Evolutionary conservation across 2,113 vertebrate genomes (phyloP).

Genomic region (Chionomys nivalis): DNA sequence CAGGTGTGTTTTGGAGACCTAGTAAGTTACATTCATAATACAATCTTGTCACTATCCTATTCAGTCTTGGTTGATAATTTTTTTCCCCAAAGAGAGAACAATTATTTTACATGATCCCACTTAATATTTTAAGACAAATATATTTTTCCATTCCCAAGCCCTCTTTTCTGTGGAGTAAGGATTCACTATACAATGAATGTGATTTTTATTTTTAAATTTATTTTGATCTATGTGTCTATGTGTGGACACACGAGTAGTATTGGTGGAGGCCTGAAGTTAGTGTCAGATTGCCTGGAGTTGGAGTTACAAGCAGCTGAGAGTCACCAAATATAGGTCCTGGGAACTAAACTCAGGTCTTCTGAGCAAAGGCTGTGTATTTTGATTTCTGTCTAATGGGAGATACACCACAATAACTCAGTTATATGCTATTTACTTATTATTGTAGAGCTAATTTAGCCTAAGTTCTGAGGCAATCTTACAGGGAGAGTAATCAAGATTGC

Average conservation of each 20-base stretch:
- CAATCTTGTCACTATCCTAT: not conserved
- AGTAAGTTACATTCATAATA: not conserved
- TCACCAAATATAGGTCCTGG: too few relatives aligned
- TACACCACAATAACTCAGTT: not conserved
- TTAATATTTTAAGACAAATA: conserved; percentile 53
- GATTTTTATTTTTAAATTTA: not conserved
- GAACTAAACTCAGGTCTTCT: too few relatives aligned
- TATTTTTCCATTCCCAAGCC: not conserved
- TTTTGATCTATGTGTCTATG: not conserved
- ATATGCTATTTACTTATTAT: conserved; percentile 7
- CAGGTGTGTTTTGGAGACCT: not conserved
- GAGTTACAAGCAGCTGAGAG: not conserved
- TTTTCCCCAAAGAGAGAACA: not conserved
- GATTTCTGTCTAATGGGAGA: conserved; percentile 43
- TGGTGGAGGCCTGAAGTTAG: too few relatives aligned
- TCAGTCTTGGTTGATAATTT: not conserved
- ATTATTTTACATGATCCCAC: not conserved
- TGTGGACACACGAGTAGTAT: not conserved
- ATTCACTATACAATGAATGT: not conserved
- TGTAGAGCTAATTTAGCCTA: not conserved
- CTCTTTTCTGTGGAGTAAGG: not conserved
- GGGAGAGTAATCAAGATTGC: not conserved
- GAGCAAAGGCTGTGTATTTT: not conserved
- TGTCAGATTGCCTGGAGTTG: too few relatives aligned
- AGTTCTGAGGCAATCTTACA: not conserved